Percentiles rank a stretch among this genome's conserved stretches.
Conservation (phyloP, 2,797 vertebrate genomes). For the Melanotaenia boesemani region DNA sequence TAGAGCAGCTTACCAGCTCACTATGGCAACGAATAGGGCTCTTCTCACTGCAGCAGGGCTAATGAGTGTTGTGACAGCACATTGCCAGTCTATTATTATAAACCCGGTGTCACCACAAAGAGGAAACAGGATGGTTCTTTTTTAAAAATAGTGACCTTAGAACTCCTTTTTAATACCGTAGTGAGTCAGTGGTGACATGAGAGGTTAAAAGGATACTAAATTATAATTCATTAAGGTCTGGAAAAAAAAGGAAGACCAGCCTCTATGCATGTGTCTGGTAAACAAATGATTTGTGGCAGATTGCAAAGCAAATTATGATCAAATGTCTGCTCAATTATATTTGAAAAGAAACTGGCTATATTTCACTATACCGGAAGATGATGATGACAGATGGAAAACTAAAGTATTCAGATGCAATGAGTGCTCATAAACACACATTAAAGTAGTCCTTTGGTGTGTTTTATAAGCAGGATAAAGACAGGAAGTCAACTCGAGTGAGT, state of each 20-base stretch:
- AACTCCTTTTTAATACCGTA: constrained; percentile 5
- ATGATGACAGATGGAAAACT: background rate
- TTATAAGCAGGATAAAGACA: constrained; percentile 9
- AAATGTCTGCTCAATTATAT: background rate
- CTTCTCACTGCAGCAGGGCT: constrained; percentile 64
- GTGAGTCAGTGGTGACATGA: constrained; percentile 7
- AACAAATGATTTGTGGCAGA: background rate
- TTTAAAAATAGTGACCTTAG: constrained; percentile 36
- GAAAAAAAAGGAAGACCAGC: background rate
- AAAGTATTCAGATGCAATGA: background rate
- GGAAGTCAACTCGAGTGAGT: constrained; percentile 24
- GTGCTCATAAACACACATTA: background rate
- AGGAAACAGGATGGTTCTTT: constrained; percentile 31
- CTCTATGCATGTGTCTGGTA: background rate
- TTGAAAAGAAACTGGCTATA: background rate
- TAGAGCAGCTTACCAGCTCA: constrained; percentile 80
- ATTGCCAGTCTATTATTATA: constrained; percentile 56
- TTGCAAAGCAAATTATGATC: background rate
- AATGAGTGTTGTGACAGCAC: constrained; percentile 74
- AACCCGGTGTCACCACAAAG: constrained; percentile 46
- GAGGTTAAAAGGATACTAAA: background rate
- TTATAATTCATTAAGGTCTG: background rate
- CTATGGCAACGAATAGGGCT: constrained; percentile 89
- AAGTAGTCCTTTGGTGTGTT: background rate
- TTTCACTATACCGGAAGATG: background rate